A percentile compares a stretch with the other conserved stretches of the same genome.
Conservation (phyloP, 1,140 invertebrate species). For the Scylla paramamosain region DNA sequence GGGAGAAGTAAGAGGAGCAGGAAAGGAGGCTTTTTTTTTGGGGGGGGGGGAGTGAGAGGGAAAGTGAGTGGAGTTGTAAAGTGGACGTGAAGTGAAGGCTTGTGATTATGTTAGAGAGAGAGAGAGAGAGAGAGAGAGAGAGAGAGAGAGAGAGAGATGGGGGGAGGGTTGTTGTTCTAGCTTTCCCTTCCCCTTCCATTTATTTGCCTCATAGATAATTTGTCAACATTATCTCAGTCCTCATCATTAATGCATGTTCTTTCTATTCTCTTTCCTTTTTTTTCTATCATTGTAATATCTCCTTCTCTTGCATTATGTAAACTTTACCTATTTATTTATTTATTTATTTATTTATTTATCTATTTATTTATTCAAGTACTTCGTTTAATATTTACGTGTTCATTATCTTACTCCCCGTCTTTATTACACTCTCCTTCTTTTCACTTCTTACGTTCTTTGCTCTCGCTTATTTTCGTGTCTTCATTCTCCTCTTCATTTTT, state of each 20-base stretch:
- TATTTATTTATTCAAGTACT: background rate
- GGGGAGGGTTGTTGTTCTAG: background rate
- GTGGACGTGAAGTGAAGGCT: background rate
- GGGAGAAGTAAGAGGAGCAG: background rate
- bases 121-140: background rate
- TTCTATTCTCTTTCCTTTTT: no score
- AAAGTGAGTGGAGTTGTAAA: background rate
- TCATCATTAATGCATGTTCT: no score
- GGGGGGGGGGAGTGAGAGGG: background rate
- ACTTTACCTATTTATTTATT: background rate
- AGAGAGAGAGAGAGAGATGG: background rate
- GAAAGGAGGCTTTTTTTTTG: background rate
- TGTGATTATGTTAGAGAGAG: background rate
- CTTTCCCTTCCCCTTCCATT: background rate
- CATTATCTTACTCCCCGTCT: no score
- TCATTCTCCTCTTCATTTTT: background rate
- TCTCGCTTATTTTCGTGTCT: background rate
- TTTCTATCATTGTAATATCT: background rate
- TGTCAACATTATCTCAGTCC: no score
- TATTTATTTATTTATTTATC: background rate
- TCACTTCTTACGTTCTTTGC: background rate
- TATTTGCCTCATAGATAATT: background rate
- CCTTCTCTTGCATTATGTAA: background rate
- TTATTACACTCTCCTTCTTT: background rate
- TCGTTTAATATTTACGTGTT: background rate